Conservation (phyloP, 2,797 vertebrate species). For the Rhynchotus rufescens region DNA sequence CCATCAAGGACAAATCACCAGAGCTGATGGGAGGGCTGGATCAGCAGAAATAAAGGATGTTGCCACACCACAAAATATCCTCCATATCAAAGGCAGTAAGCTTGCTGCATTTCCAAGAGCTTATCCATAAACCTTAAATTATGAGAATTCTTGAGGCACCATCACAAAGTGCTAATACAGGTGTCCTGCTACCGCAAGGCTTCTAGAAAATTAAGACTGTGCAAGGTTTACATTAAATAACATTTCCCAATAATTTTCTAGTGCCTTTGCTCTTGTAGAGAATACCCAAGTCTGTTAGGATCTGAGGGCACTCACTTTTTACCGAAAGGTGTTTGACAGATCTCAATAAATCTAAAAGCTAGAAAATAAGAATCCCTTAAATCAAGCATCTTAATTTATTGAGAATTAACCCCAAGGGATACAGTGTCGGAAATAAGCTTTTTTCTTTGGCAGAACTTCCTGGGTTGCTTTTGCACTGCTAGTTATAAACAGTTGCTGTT, state of each 20-base stretch:
- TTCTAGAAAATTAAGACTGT: not conserved
- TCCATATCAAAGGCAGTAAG: not conserved
- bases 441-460: constrained; percentile 22
- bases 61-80: no score
- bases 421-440: not conserved
- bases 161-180: not conserved
- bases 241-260: not conserved
- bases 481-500: not conserved
- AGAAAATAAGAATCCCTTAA: not conserved
- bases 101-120: not conserved
- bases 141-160: not conserved
- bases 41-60: not conserved
- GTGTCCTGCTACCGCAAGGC: not conserved
- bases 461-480: not conserved
- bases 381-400: not conserved
- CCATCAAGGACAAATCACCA: not conserved
- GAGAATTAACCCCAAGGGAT: not conserved
- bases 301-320: not conserved
- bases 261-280: not conserved
- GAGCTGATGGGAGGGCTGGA: not conserved
- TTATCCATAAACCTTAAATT: not conserved
- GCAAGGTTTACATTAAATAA: not conserved
- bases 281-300: not conserved
- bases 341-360: not conserved
- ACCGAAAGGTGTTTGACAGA: rapidly evolving